Base-by-base conservation (phyloP, 2,888 invertebrate genomes). In the Drosophila anceps region DNA sequence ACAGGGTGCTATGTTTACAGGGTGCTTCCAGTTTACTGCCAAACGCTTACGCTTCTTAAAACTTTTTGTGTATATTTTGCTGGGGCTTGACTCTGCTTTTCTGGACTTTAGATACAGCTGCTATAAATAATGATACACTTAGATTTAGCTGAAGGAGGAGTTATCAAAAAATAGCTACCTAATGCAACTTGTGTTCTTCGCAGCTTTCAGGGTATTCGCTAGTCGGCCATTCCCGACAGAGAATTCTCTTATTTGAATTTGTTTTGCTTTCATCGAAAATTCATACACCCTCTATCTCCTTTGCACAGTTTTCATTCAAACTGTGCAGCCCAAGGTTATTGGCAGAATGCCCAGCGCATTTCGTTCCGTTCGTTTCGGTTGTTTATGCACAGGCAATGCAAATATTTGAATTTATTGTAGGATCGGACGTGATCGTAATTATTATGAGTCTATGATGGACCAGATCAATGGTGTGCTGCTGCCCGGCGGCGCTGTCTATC, bases 401-500 rank as follows among this genome's bases (percentile, higher is more conserved):
- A 18, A 8, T 54, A 29, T n/a, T 50, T 29, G 6, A 10, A 31
- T 12, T 24, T 43, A 2, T 39, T 48, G 93, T 75, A 96, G 96
- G 94, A 95, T 96, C 68, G 95, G 95, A 18, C 93, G 94, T 76
- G 84, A 94, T 15, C 88, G 93, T 15, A 82, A 90, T 0, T 96
- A 96, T 92, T 96, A 96, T 89, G 92, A 93, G 77, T 82, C 93
- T 10, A 93, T 96, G 18, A 93, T 96, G 75, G 91, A 90, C 5
- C 94, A 94, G 84, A 93, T 96, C 1, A 96, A 96, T 92, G 96
- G 98, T 18, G 94, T 98, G 1, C 88, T 98, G 2, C 94, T 97
- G 65, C 98, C 98, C 4, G 98, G 98, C 10, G 98, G 98, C 0
- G 95, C 95, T 0, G 95, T 96, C 0, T 95, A 93, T 79, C 95